These are phyloP conservation scores for Lasioglossum marginatum DNA, from an alignment of 2,888 invertebrate species.

Conservation along the genomic window DNA sequence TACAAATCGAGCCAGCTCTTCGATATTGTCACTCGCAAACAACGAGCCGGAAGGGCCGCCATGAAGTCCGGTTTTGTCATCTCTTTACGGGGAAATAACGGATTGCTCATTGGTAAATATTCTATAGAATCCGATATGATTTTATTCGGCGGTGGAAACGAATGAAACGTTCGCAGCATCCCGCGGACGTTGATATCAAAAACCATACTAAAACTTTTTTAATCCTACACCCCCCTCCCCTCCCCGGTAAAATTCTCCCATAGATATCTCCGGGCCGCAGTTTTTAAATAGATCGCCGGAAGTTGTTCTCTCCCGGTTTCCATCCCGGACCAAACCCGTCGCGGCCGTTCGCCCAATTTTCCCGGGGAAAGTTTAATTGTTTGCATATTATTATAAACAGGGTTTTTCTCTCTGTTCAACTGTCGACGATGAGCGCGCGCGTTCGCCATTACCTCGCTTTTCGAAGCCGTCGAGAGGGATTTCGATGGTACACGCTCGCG, in stretches of 20 bases:
- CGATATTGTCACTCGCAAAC: neutral
- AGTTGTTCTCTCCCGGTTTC: slow-evolving; percentile 5
- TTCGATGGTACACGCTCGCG: slow-evolving; percentile 47
- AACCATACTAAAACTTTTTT: slow-evolving; percentile 47
- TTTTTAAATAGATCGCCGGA: slow-evolving; percentile 40
- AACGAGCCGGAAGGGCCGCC: neutral
- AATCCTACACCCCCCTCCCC: slow-evolving; percentile 4
- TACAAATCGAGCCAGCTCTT: neutral
- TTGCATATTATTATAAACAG: slow-evolving; percentile 34
- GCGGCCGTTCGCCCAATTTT: neutral
- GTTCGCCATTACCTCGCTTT: slow-evolving; percentile 40
- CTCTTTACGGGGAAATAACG: neutral
- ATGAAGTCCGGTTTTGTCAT: neutral
- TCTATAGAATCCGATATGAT: neutral
- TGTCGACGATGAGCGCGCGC: neutral
- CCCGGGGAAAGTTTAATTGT: slow-evolving; percentile 37
- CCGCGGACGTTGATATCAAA: neutral
- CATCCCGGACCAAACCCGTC: neutral
- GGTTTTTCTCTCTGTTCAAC: neutral
- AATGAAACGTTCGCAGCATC: neutral
- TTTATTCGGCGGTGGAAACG: neutral
- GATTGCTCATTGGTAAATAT: neutral
- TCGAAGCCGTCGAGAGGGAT: slow-evolving; percentile 57
- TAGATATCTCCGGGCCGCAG: neutral
- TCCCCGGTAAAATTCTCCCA: neutral